Conservation (phyloP, 2,113 vertebrate species). For the Bostrychus sinensis region DNA sequence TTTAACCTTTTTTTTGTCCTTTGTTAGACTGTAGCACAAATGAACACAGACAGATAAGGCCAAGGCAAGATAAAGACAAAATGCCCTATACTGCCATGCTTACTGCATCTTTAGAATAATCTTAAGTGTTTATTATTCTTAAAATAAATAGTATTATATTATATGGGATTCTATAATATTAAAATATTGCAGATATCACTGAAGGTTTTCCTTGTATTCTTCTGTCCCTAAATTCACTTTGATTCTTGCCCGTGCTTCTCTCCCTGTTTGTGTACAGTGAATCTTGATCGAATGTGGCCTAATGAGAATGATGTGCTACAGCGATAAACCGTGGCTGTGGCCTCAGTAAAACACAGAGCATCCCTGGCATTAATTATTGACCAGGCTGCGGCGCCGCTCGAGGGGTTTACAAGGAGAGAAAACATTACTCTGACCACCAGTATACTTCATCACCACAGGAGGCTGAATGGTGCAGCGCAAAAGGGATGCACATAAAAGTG, state of each 20-base stretch:
- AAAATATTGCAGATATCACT: neutral
- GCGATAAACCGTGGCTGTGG: constrained; percentile 64
- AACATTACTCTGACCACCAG: constrained; percentile 62
- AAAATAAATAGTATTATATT: too few species aligned
- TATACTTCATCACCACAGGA: constrained; percentile 52
- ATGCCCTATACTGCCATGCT: too few species aligned
- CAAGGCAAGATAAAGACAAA: too few species aligned
- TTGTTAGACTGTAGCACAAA: too few species aligned
- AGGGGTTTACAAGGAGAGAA: constrained; percentile 68
- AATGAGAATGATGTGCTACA: constrained; percentile 67
- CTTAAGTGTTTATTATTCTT: too few species aligned
- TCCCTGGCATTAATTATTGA: constrained; percentile 74
- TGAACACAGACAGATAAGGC: too few species aligned
- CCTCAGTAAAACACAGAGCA: constrained; percentile 68
- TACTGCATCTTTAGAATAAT: too few species aligned
- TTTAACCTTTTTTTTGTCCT: too few species aligned
- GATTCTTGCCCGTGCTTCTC: constrained; percentile 7
- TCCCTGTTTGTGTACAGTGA: constrained; percentile 39
- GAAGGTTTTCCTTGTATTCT: neutral
- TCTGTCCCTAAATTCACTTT: neutral
- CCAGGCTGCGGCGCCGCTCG: constrained; percentile 32
- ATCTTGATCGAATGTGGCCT: constrained; percentile 55
- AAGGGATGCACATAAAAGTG: neutral
- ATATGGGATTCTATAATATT: too few species aligned
- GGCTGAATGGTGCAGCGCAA: constrained; percentile 14